A percentile compares a stretch with the other conserved stretches of the same genome.
phyloP scores from a whole-genome alignment of 1,140 invertebrate species.

The Halictus rubicundus region DNA sequence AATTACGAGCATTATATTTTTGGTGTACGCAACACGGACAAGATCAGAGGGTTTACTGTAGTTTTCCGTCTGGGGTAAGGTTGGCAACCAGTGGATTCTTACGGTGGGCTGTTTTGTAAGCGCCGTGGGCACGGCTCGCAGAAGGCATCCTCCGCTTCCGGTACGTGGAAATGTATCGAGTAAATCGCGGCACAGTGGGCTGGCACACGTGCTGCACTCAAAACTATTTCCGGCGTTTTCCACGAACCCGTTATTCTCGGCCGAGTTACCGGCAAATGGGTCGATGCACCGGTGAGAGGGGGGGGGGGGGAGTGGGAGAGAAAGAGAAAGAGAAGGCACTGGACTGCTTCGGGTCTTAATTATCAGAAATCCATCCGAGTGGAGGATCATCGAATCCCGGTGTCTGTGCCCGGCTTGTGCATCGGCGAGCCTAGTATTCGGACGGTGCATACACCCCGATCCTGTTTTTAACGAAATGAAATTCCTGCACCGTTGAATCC shows the following conservation, averaged over 20 bases:
- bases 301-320: too few species aligned
- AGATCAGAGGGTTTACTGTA: too few species aligned
- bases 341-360: neutral
- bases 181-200: neutral
- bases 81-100: too few species aligned
- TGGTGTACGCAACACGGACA: too few species aligned
- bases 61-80: too few species aligned
- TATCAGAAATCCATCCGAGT: constrained; percentile 6
- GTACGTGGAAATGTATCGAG: neutral
- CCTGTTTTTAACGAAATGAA: too few species aligned
- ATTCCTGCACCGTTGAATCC: too few species aligned
- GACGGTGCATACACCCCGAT: neutral
- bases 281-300: constrained; percentile 22
- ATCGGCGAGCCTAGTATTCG: neutral
- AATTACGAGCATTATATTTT: too few species aligned
- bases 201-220: constrained; percentile 39
- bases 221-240: constrained; percentile 63
- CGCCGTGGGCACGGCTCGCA: neutral
- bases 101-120: neutral
- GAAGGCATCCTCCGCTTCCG: neutral
- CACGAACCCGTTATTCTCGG: constrained; percentile 61
- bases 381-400: neutral
- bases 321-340: neutral
- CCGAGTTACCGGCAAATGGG: constrained; percentile 66
- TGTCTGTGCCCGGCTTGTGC: neutral